Conservation (phyloP, 2,888 invertebrate genomes). For the Tetragonula carbonaria region DNA sequence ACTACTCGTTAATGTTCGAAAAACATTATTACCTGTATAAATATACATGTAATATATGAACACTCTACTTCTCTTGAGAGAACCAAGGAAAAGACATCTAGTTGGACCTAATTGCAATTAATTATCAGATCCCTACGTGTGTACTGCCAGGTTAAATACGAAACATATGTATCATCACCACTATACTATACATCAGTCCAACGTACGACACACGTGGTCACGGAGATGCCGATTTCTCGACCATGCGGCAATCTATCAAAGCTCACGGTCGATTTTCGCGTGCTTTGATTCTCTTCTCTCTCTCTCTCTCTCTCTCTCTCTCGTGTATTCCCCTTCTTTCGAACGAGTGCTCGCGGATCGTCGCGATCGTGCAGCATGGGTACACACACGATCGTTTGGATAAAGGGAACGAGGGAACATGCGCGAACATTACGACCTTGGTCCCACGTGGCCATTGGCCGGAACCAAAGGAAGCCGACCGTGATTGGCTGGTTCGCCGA, state of each 20-base stretch:
- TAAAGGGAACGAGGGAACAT: constrained; percentile 55
- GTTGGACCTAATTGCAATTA: too few relatives aligned
- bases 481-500: constrained; percentile 63
- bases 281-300: constrained; percentile 21
- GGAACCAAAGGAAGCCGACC: constrained; percentile 74
- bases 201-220: constrained; percentile 27
- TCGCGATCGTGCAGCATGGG: constrained; percentile 48
- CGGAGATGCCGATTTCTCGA: constrained; percentile 41
- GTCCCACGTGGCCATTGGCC: constrained; percentile 82
- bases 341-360: neutral
- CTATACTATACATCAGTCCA: neutral
- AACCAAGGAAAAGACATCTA: too few relatives aligned
- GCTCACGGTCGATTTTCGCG: constrained; percentile 62
- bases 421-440: constrained; percentile 79
- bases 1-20: too few relatives aligned
- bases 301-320: too few relatives aligned
- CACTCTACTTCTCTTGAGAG: too few relatives aligned
- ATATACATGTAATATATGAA: too few relatives aligned
- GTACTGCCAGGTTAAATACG: too few relatives aligned
- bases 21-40: too few relatives aligned
- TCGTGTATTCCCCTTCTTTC: constrained; percentile 13
- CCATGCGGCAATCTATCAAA: constrained; percentile 46
- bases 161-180: too few relatives aligned
- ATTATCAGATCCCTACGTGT: too few relatives aligned
- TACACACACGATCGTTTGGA: neutral